These are phyloP conservation scores for Pseudonaja textilis DNA, from an alignment of 2,113 vertebrate genomes.

Conservation along the genomic window DNA sequence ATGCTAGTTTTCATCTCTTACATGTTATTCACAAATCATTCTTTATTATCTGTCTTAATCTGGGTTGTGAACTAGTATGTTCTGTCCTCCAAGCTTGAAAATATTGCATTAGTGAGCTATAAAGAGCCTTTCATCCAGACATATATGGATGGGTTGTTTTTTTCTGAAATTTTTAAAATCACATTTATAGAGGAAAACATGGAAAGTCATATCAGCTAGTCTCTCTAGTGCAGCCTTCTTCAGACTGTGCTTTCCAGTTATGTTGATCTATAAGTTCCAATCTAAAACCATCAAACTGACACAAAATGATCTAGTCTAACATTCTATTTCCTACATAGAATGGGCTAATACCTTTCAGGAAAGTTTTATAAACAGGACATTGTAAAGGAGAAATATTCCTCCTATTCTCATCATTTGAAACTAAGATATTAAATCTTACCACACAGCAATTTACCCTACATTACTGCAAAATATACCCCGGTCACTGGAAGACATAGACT, in stretches of 20 bases:
- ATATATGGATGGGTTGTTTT: not conserved
- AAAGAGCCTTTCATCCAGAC: not conserved
- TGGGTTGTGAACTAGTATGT: too few species aligned
- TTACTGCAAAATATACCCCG: not conserved
- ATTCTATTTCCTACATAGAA: not conserved
- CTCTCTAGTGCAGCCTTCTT: not conserved
- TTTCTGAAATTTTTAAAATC: not conserved
- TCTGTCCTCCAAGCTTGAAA: not conserved
- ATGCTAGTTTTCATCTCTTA: not conserved
- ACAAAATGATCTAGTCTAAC: not conserved
- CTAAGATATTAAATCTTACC: not conserved
- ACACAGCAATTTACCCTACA: not conserved
- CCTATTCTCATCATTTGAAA: not conserved
- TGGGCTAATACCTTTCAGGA: not conserved
- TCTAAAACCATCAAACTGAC: not conserved
- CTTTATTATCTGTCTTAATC: not conserved
- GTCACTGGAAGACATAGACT: not conserved
- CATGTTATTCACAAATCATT: not conserved
- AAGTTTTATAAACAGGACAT: not conserved
- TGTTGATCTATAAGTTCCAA: not conserved
- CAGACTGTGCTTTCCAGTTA: not conserved
- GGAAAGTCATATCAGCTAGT: not conserved
- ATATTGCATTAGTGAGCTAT: not conserved
- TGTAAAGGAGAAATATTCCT: not conserved
- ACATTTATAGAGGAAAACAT: not conserved